A percentile compares a stretch with the other conserved stretches of the same genome.
Evolutionary conservation across 2,113 vertebrate genomes (phyloP).

Genomic region (Gila orcuttii): DNA sequence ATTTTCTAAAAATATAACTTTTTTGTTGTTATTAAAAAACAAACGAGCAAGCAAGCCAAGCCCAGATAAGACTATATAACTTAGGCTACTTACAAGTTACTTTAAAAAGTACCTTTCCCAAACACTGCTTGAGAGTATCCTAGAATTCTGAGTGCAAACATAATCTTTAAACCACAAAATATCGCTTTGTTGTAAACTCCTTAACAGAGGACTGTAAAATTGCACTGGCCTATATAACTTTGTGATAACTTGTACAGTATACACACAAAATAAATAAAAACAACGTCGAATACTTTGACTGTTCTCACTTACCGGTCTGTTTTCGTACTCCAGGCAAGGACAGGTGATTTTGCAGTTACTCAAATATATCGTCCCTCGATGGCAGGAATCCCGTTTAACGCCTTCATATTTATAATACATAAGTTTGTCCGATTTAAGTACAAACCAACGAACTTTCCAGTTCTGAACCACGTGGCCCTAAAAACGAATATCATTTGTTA

Average conservation of each 20-base stretch:
- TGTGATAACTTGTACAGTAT: background rate
- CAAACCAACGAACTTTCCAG: slow-evolving; percentile 96
- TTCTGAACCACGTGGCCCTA: slow-evolving; percentile 95
- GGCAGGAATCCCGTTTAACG: slow-evolving; percentile 81
- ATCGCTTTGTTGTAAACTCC: background rate
- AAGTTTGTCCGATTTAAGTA: slow-evolving; percentile 85
- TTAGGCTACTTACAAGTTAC: too few relatives aligned
- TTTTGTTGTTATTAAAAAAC: too few relatives aligned
- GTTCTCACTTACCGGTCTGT: slow-evolving; percentile 80
- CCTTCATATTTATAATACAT: slow-evolving; percentile 90
- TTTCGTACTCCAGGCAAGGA: slow-evolving; percentile 90
- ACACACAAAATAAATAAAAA: background rate
- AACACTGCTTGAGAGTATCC: too few relatives aligned
- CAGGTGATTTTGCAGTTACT: slow-evolving; percentile 85
- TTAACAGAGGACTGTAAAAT: background rate
- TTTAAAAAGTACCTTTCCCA: too few relatives aligned
- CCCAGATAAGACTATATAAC: too few relatives aligned
- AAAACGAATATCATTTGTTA: background rate
- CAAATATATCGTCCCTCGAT: slow-evolving; percentile 85
- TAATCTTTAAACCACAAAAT: too few relatives aligned
- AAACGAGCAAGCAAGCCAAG: too few relatives aligned
- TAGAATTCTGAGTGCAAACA: too few relatives aligned
- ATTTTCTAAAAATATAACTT: too few relatives aligned
- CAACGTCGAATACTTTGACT: background rate
- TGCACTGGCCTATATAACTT: too few relatives aligned